Evolutionary conservation across 2,888 invertebrate species (phyloP).

Genomic region (Clistopyga incitator): DNA sequence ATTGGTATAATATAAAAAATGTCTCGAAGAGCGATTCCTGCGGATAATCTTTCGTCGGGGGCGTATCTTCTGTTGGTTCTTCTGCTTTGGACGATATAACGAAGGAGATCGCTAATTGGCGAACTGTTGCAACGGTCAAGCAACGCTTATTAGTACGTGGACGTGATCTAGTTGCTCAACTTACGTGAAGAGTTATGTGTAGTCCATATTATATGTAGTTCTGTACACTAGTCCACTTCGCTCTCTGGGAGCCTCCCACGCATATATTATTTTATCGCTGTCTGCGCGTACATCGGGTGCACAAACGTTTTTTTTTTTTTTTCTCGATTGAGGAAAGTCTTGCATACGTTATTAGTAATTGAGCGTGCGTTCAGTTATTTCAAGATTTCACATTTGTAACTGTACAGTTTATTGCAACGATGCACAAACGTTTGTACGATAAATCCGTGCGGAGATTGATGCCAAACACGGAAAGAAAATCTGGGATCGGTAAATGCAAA

Average conservation of each 20-base stretch:
- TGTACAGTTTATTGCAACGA: not conserved
- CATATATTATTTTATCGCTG: slow-evolving; percentile 8
- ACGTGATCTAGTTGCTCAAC: slow-evolving; percentile 82
- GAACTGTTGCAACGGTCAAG: slow-evolving; percentile 78
- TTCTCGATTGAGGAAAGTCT: slow-evolving; percentile 53
- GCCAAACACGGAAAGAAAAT: not conserved
- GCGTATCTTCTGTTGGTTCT: slow-evolving; percentile 29
- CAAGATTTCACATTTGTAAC: slow-evolving; percentile 56
- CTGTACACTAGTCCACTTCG: slow-evolving; percentile 54
- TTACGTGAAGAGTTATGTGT: slow-evolving; percentile 69
- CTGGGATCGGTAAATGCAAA: no score
- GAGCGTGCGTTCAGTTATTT: slow-evolving; percentile 45
- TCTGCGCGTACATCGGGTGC: slow-evolving; percentile 7
- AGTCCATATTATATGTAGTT: slow-evolving; percentile 22
- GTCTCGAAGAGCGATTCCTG: slow-evolving; percentile 1
- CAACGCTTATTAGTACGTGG: slow-evolving; percentile 81
- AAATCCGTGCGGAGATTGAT: not conserved
- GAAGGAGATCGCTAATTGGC: slow-evolving; percentile 78
- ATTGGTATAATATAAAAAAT: no score
- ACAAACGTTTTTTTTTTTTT: slow-evolving; percentile 19
- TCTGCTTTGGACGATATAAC: slow-evolving; percentile 60
- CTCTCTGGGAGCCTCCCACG: slow-evolving; percentile 26
- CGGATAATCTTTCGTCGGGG: not conserved
- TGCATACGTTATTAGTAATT: slow-evolving; percentile 36
- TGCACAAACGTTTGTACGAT: not conserved